Evolutionary conservation across 2,113 vertebrate genomes (phyloP).

Genomic region (Motacilla alba): DNA sequence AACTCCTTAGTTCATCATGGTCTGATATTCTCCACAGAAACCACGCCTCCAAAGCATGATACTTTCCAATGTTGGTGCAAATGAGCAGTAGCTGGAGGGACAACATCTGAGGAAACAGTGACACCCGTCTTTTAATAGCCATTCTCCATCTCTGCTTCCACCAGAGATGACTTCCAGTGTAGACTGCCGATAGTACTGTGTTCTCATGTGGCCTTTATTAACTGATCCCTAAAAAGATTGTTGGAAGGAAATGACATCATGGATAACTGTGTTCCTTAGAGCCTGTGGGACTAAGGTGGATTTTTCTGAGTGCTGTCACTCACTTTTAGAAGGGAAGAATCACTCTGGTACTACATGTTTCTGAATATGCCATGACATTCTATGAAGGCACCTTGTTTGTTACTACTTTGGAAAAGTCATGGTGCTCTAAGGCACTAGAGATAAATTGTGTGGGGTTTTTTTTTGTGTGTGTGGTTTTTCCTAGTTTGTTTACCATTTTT

Average conservation of each 20-base stretch:
- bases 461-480: neutral
- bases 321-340: neutral
- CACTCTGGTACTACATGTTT: neutral
- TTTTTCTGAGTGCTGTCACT: neutral
- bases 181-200: neutral
- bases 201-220: neutral
- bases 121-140: neutral
- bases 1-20: neutral
- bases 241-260: neutral
- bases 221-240: neutral
- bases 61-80: neutral
- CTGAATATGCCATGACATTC: neutral
- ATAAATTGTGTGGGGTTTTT: neutral
- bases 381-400: neutral
- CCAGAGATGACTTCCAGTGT: neutral
- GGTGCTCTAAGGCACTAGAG: neutral
- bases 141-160: neutral
- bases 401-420: neutral
- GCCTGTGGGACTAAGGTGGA: neutral
- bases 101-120: neutral
- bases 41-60: accelerated
- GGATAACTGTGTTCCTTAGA: neutral
- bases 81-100: neutral
- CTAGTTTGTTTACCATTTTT: neutral
- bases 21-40: neutral